phyloP scores from a whole-genome alignment of 2,113 vertebrate species.

The Peucedramus taeniatus region DNA sequence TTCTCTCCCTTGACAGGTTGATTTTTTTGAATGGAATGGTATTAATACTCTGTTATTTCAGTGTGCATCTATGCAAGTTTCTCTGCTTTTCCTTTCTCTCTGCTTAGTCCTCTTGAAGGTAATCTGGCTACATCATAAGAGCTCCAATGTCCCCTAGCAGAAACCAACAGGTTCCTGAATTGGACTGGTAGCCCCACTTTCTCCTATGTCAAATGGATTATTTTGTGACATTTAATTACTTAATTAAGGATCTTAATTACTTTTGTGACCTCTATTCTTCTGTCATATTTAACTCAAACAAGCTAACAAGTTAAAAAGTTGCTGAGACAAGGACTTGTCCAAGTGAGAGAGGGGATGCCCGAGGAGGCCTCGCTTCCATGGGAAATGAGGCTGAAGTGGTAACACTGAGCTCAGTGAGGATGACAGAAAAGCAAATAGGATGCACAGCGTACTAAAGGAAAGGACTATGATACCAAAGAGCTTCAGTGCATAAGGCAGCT shows the following conservation, averaged over 20 bases:
- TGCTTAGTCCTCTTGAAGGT: neutral
- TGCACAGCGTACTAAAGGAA: neutral
- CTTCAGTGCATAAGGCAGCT: neutral
- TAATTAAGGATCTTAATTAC: constrained; percentile 40
- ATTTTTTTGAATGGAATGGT: neutral
- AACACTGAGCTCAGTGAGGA: rapidly evolving
- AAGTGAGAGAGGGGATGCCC: neutral
- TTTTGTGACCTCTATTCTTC: constrained; percentile 19
- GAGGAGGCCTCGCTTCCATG: neutral
- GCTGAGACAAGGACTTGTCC: neutral
- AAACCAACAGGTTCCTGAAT: neutral
- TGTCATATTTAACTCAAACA: neutral
- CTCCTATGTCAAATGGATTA: neutral
- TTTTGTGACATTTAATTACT: constrained; percentile 23
- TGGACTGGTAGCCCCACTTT: neutral
- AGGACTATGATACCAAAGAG: neutral
- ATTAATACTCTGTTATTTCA: neutral
- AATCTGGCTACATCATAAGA: neutral
- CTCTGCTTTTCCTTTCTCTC: neutral
- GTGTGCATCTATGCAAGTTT: neutral
- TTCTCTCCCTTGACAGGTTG: neutral
- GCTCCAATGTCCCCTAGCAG: neutral
- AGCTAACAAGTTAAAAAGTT: neutral
- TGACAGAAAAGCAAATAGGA: neutral
- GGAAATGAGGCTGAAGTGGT: neutral